A percentile compares a stretch with the other conserved stretches of the same genome.
Evolutionary conservation across 2,113 vertebrate species (phyloP).

Genomic region (Solea senegalensis): DNA sequence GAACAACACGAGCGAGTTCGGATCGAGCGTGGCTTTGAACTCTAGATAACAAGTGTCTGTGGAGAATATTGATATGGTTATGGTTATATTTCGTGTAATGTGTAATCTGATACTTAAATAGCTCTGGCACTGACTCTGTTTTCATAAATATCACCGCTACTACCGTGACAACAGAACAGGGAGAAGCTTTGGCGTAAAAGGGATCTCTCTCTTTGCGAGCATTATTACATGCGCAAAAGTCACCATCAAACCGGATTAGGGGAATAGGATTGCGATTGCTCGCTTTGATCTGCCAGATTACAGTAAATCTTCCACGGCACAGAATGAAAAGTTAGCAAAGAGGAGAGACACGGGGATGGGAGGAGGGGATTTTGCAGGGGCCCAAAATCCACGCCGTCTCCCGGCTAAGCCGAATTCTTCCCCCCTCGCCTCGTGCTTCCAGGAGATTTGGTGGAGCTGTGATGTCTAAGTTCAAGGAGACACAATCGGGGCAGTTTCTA

Average conservation of each 20-base stretch:
- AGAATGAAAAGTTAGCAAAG: conserved; percentile 73
- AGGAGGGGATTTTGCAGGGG: conserved; percentile 51
- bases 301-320: conserved; percentile 76
- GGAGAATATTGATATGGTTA: too few relatives aligned
- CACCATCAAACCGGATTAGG: conserved; percentile 80
- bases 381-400: conserved; percentile 51
- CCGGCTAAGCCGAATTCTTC: conserved; percentile 66
- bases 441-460: conserved; percentile 63
- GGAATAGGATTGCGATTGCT: conserved; percentile 78
- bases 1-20: background rate
- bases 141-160: conserved; percentile 64
- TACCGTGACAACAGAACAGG: conserved; percentile 55
- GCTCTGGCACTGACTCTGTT: conserved; percentile 40
- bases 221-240: conserved; percentile 79
- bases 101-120: conserved; percentile 60
- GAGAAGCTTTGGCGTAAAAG: conserved; percentile 39
- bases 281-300: conserved; percentile 86
- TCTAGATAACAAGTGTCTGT: background rate
- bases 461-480: conserved; percentile 60
- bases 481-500: conserved; percentile 57
- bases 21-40: conserved; percentile 10
- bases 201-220: conserved; percentile 62
- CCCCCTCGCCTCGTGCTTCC: conserved; percentile 62
- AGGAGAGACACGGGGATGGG: conserved; percentile 6
- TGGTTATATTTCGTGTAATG: conserved; percentile 53